A percentile compares a stretch with the other conserved stretches of the same genome.
phyloP scores from a whole-genome alignment of 2,113 vertebrate genomes.

The Anas platyrhynchos region DNA sequence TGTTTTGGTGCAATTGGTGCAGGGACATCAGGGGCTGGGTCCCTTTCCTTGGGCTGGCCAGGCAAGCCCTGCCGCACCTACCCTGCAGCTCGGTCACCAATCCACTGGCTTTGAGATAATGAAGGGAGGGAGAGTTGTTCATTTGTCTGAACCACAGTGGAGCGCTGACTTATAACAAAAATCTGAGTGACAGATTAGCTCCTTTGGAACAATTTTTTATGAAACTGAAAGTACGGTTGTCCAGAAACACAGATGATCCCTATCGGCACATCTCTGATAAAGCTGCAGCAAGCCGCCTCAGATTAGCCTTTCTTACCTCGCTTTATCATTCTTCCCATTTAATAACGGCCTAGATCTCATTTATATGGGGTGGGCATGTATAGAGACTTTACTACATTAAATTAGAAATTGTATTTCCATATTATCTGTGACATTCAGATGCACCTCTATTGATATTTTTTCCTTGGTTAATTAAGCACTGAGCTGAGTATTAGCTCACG shows the following conservation, averaged over 20 bases:
- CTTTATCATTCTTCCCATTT: slow-evolving; percentile 44
- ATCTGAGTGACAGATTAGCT: neutral
- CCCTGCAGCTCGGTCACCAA: neutral
- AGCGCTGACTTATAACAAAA: neutral
- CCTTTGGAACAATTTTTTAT: slow-evolving; percentile 3
- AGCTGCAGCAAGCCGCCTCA: neutral
- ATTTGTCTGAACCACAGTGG: neutral
- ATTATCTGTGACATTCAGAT: slow-evolving; percentile 71
- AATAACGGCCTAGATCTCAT: slow-evolving; percentile 63
- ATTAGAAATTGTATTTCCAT: slow-evolving; percentile 67
- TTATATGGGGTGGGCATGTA: slow-evolving; percentile 49
- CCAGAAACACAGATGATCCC: neutral
- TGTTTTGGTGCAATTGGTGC: neutral
- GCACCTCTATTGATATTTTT: slow-evolving; percentile 68
- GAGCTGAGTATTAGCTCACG: slow-evolving; percentile 55
- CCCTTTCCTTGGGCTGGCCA: neutral
- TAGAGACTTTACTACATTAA: slow-evolving; percentile 61
- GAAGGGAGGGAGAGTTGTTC: fast-evolving
- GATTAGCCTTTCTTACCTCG: slow-evolving; percentile 3
- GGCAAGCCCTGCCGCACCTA: neutral
- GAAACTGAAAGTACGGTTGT: neutral
- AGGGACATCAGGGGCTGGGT: neutral
- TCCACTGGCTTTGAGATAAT: neutral
- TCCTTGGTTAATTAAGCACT: slow-evolving; percentile 70
- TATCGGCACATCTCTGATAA: neutral